phyloP scores from a whole-genome alignment of 35 echinoderm and acorn worm genomes.

The Eucidaris tribuloides region DNA sequence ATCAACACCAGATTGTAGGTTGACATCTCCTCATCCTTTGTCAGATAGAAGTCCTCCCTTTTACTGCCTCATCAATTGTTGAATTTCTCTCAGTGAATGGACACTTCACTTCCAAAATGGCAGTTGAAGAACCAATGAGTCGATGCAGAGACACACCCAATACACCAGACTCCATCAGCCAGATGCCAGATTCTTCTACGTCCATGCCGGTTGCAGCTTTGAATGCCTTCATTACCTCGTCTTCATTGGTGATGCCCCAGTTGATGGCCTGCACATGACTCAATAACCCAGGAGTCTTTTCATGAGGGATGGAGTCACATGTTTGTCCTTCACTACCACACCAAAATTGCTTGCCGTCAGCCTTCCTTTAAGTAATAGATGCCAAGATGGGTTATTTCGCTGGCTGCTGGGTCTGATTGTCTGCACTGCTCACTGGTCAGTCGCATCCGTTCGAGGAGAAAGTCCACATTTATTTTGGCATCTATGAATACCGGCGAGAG shows the following conservation, averaged over 20 bases:
- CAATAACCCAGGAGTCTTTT: neutral
- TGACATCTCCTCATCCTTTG: neutral
- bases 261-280: constrained; percentile 18
- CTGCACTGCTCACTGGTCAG: neutral
- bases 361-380: neutral
- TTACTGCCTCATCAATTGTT: neutral
- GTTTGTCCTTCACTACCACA: neutral
- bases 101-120: constrained; percentile 37
- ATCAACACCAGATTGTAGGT: neutral
- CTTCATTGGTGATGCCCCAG: constrained; percentile 28
- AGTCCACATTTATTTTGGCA: neutral
- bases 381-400: neutral
- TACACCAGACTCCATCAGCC: neutral
- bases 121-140: neutral
- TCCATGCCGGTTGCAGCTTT: neutral
- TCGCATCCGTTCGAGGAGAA: neutral
- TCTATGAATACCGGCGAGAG: neutral
- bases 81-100: constrained; percentile 26
- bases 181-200: constrained; percentile 10
- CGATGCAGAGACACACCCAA: constrained; percentile 16
- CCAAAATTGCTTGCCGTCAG: constrained; percentile 35
- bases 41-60: constrained; percentile 8
- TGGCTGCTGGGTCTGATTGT: neutral
- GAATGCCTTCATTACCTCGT: neutral
- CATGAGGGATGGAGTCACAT: constrained; percentile 9